Evolutionary conservation across 1,140 invertebrate genomes (phyloP).

Genomic region (Hesperophylax magnus): DNA sequence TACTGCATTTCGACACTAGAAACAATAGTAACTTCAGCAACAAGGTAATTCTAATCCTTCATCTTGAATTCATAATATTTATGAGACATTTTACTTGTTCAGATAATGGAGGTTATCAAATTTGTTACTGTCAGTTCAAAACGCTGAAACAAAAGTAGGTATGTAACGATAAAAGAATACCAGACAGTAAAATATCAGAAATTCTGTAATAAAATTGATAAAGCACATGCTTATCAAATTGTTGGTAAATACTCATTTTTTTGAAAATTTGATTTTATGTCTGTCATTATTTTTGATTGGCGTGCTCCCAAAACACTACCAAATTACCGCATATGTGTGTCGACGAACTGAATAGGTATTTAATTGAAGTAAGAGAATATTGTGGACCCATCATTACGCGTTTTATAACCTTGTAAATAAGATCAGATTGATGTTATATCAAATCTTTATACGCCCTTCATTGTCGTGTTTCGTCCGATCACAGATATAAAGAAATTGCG

Average conservation of each 20-base stretch:
- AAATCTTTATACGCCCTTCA: conserved; percentile 35
- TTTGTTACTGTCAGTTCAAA: not conserved
- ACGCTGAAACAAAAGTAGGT: not conserved
- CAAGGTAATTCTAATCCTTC: too few relatives aligned
- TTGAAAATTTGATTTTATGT: not conserved
- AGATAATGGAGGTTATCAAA: conserved; percentile 8
- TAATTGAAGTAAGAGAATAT: not conserved
- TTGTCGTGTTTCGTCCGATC: not conserved
- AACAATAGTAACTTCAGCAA: too few relatives aligned
- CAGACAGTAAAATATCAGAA: not conserved
- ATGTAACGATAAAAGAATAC: not conserved
- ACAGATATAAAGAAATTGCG: conserved; percentile 10
- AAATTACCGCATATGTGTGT: not conserved
- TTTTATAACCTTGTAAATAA: conserved; percentile 34
- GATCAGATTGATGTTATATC: conserved; percentile 25
- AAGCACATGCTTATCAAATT: conserved; percentile 22
- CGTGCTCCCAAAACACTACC: not conserved
- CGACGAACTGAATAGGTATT: not conserved
- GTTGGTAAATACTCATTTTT: conserved; percentile 31
- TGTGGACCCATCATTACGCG: not conserved
- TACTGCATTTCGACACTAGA: too few relatives aligned
- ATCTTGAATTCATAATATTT: too few relatives aligned
- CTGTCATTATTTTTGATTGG: not conserved
- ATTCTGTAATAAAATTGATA: not conserved
- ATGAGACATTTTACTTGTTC: too few relatives aligned